Evolutionary conservation across 2,797 vertebrate species (phyloP).

Genomic region (Sciurus carolinensis): DNA sequence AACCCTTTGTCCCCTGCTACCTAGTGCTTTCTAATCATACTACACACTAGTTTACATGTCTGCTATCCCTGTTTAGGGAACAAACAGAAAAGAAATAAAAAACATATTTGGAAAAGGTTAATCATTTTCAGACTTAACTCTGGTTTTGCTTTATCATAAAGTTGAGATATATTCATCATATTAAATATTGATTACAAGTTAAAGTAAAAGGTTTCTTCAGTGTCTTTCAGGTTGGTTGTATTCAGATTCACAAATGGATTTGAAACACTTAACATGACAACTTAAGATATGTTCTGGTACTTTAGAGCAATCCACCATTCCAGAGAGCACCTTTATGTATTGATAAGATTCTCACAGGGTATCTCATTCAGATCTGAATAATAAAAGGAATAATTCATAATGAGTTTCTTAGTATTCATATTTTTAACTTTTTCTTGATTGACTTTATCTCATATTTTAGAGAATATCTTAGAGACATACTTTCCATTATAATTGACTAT

Average conservation of each 20-base stretch:
- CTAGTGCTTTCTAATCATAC: not conserved
- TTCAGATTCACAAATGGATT: conserved; percentile 48
- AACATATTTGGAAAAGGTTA: not conserved
- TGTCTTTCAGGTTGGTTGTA: conserved; percentile 4
- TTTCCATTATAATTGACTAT: conserved; percentile 35
- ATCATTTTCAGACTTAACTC: not conserved
- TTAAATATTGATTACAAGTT: conserved; percentile 39
- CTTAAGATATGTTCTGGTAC: not conserved
- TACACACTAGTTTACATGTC: not conserved
- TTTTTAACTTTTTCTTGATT: conserved; percentile 50
- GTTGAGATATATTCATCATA: conserved; percentile 2
- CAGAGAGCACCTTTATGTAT: conserved; percentile 48
- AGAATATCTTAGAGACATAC: not conserved
- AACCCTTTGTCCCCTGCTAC: not conserved
- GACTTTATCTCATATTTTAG: conserved; percentile 41
- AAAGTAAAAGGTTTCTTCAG: conserved; percentile 34
- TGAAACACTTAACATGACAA: not conserved
- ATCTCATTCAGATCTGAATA: conserved; percentile 54
- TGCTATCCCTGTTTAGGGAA: not conserved
- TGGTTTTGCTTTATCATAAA: conserved; percentile 31
- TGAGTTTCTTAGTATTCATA: not conserved
- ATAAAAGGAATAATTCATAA: conserved; percentile 39
- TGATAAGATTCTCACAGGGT: not conserved
- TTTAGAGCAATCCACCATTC: conserved; percentile 25
- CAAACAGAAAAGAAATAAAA: conserved; percentile 25